Evolutionary conservation across 2,797 vertebrate species (phyloP), one percentile per base, ranked within the genome.

Genomic region (Dendrocincla tyrannina): DNA sequence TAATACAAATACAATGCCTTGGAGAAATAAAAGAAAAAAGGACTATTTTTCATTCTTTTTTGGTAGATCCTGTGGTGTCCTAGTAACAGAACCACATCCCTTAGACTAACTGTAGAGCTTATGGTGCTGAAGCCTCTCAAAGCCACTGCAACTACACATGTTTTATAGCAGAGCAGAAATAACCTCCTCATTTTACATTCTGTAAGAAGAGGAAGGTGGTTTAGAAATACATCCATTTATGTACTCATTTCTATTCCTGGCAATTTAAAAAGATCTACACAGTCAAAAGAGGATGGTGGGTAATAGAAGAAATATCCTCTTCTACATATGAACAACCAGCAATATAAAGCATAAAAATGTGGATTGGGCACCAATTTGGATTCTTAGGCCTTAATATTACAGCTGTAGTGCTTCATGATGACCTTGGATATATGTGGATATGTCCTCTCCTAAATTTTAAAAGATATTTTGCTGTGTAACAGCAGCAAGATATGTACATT

Each of bases 141-240:
- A 93, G 74, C 59, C 63, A 78, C 55, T 76, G 62, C 66, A 93
- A 63, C 69, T 80, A 66, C 58, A 83, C 33, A 44, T 47, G 62
- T 70, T 85, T 74, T 80, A 85, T 15, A 80, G 94, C 84, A 83
- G 0, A 67, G 85, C 79, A 93, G 88, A 94, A 95, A 95, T 79
- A 94, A 73, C 60, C 55, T 78, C 47, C 69, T 86, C 72, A 88
- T 93, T 94, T 91, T 44, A 75, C 72, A 95, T 94, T 93, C 93
- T 81, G 85, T 62, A 78, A 58, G 68, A 84, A 93, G 85, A 63
- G 80, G 85, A 97, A 95, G 79, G 85, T 93, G 85, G 76, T 86
- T 95, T 93, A 91, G 91, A 95, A 96, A 94, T 69, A 77, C 50
- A 94, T 90, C 82, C 85, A 86, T 93, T 95, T 93, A 82, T 70